Percentiles rank a stretch among this genome's conserved stretches.
Conservation (phyloP, 2,797 vertebrate genomes). For the Coracias cyanogaster region DNA sequence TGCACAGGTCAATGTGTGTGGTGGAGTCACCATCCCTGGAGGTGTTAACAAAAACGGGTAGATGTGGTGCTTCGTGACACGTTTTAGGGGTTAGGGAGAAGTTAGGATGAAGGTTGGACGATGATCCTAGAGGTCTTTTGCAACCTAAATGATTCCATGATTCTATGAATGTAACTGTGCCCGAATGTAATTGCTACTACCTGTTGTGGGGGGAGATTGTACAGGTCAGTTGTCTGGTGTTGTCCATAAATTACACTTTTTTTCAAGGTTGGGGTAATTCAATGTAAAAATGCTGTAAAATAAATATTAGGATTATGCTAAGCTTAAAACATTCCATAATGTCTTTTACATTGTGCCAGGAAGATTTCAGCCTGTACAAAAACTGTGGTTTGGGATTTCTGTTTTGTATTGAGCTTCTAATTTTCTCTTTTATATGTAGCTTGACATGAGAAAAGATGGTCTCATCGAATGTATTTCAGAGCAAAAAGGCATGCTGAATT, state of each 20-base stretch:
- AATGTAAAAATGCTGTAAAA: background rate
- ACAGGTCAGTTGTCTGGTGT: background rate
- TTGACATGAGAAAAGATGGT: background rate
- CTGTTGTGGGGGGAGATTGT: background rate
- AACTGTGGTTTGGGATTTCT: background rate
- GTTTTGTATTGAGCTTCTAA: background rate
- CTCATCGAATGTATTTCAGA: background rate
- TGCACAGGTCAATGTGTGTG: background rate
- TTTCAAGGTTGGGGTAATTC: background rate
- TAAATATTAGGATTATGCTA: background rate
- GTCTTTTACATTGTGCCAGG: background rate
- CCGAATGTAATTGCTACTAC: fast-evolving
- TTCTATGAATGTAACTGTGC: background rate
- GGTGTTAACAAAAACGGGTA: too few relatives aligned
- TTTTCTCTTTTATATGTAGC: background rate
- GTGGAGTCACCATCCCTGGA: too few relatives aligned
- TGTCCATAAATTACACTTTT: background rate
- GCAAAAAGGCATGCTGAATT: background rate
- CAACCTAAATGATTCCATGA: too few relatives aligned
- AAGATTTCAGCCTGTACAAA: background rate
- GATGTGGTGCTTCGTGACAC: too few relatives aligned
- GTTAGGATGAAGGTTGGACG: too few relatives aligned
- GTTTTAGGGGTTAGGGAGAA: too few relatives aligned
- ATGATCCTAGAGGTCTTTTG: too few relatives aligned
- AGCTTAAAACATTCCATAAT: background rate